A percentile compares a stretch with the other conserved stretches of the same genome.
Conservation (phyloP, 1,140 invertebrate species). For the Ridgeia piscesae region DNA sequence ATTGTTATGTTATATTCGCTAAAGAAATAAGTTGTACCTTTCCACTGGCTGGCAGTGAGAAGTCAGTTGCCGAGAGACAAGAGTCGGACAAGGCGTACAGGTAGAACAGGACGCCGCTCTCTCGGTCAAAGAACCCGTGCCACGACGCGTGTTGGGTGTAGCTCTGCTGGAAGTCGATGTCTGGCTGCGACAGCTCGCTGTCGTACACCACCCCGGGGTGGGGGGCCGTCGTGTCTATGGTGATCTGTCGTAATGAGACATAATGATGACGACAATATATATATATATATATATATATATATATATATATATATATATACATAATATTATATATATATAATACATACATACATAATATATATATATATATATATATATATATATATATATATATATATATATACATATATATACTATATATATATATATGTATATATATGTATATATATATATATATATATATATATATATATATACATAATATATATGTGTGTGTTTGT, state of each 20-base stretch:
- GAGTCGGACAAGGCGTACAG: background rate
- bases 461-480: too few species aligned
- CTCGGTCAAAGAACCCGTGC: constrained; percentile 7
- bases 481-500: too few species aligned
- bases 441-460: too few species aligned
- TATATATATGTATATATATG: too few species aligned
- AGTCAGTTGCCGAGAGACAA: background rate
- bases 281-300: too few species aligned
- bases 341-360: too few species aligned
- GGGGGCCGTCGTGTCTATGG: background rate
- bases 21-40: background rate
- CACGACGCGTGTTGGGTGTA: background rate
- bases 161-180: background rate
- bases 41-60: background rate
- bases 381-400: too few species aligned
- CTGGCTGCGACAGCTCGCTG: background rate
- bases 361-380: too few species aligned
- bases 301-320: too few species aligned
- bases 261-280: background rate
- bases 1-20: background rate
- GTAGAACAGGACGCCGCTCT: constrained; percentile 13
- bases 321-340: too few species aligned
- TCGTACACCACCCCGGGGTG: background rate
- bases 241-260: background rate
- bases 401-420: too few species aligned